These are phyloP conservation scores for Tangara arthus DNA, from an alignment of 2,797 vertebrate species.

Conservation along the genomic window DNA sequence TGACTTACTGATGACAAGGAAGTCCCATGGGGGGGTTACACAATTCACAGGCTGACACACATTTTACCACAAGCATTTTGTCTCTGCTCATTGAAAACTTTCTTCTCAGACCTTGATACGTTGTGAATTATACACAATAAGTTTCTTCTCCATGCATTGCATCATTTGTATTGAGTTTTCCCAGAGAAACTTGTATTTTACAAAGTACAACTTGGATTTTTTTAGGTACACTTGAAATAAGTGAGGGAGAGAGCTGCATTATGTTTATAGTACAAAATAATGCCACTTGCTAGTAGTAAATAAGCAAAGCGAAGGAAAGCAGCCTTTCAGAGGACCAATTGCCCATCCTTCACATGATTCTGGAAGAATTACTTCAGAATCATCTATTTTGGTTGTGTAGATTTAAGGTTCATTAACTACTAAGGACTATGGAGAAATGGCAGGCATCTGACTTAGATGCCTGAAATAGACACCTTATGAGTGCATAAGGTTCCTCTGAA, in stretches of 20 bases:
- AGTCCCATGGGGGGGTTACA: accelerated
- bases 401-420: not conserved
- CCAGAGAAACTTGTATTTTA: not conserved
- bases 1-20: not conserved
- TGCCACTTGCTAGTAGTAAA: not conserved
- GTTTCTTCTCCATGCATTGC: not conserved
- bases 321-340: not conserved
- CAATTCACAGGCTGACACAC: not conserved
- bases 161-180: not conserved
- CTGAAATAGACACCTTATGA: not conserved
- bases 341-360: not conserved
- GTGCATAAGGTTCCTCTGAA: not conserved
- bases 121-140: not conserved
- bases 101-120: not conserved
- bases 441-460: not conserved
- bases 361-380: not conserved
- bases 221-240: not conserved
- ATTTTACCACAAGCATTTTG: not conserved
- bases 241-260: accelerated
- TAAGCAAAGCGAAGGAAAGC: not conserved
- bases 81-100: not conserved
- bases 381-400: not conserved
- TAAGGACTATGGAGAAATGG: accelerated
- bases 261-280: not conserved
- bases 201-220: not conserved